Evolutionary conservation across 2,797 vertebrate species (phyloP).

Genomic region (Gymnodraco acuticeps): DNA sequence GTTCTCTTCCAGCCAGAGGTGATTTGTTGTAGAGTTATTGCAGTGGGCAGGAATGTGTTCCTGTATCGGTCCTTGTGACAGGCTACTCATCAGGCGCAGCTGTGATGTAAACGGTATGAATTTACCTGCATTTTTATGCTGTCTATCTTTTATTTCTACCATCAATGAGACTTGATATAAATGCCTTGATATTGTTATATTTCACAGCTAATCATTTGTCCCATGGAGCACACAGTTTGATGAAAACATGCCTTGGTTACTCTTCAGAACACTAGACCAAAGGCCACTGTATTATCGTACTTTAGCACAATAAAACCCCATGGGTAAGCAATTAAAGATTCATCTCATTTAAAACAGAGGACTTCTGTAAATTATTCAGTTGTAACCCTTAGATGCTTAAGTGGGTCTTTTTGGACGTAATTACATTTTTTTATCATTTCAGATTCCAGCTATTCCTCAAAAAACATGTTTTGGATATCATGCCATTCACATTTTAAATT

Average conservation of each 20-base stretch:
- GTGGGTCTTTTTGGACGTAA: no score
- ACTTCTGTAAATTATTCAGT: neutral
- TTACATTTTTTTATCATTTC: no score
- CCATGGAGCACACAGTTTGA: neutral
- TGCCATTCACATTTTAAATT: no score
- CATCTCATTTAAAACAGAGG: neutral
- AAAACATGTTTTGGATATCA: no score
- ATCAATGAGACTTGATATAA: neutral
- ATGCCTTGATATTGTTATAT: neutral
- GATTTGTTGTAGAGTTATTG: no score
- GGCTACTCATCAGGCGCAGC: neutral
- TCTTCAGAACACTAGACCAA: no score
- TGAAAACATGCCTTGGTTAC: neutral
- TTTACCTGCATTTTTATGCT: neutral
- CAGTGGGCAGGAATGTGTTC: no score
- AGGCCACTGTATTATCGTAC: no score
- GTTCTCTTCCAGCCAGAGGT: no score
- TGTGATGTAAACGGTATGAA: neutral
- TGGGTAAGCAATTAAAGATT: neutral
- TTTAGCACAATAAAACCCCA: neutral
- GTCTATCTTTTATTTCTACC: neutral
- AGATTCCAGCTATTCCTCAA: no score
- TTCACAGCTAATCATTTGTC: neutral
- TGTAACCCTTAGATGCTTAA: no score
- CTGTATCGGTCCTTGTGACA: no score